Evolutionary conservation across 2,888 invertebrate genomes (phyloP).

Genomic region (Stenoptilia bipunctidactyla): DNA sequence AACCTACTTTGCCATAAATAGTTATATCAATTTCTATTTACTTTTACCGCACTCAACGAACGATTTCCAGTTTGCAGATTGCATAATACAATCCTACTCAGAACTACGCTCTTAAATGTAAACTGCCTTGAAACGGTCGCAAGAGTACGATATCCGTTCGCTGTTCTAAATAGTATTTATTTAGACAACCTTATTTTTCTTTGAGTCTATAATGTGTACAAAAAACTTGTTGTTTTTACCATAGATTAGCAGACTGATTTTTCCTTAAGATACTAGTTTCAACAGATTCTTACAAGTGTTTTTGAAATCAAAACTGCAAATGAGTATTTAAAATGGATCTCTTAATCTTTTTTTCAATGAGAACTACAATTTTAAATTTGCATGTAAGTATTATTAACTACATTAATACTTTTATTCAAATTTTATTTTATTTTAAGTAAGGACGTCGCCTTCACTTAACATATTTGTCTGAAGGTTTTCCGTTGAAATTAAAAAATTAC

Average conservation of each 20-base stretch:
- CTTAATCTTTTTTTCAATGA: neutral
- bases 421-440: too few species aligned
- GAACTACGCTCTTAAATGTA: slow-evolving; percentile 17
- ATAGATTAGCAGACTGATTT: neutral
- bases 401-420: too few species aligned
- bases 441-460: neutral
- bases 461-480: neutral
- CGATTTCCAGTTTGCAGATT: slow-evolving; percentile 20
- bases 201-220: neutral
- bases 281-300: too few species aligned
- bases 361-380: too few species aligned
- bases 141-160: slow-evolving; percentile 46
- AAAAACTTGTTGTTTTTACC: neutral
- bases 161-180: slow-evolving; percentile 42
- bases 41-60: slow-evolving; percentile 32
- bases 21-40: slow-evolving; percentile 45
- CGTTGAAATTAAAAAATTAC: neutral
- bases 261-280: too few species aligned
- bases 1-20: slow-evolving; percentile 29
- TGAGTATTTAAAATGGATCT: neutral
- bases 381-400: neutral
- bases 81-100: slow-evolving; percentile 33
- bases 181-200: slow-evolving; percentile 36
- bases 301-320: neutral
- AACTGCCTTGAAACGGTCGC: slow-evolving; percentile 58